A percentile compares a stretch with the other conserved stretches of the same genome.
phyloP scores from a whole-genome alignment of 1,140 invertebrate genomes.

The Triops longicaudatus region DNA sequence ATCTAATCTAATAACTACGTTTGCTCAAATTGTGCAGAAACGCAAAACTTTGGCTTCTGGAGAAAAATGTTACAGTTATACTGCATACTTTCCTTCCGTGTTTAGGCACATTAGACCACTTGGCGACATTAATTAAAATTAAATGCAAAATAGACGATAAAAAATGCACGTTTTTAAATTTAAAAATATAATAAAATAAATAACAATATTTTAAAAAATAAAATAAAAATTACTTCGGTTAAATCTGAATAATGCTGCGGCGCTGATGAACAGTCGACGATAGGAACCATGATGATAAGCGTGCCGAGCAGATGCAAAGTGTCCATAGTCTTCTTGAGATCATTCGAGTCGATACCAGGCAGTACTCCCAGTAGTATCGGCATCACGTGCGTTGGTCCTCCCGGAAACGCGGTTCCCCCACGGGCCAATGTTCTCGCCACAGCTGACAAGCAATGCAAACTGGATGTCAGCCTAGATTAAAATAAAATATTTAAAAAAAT shows the following conservation, averaged over 20 bases:
- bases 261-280: constrained; percentile 74
- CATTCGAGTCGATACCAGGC: constrained; percentile 86
- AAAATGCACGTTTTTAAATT: background rate
- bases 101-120: too few species aligned
- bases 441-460: constrained; percentile 64
- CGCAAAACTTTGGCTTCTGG: too few species aligned
- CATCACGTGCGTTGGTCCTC: constrained; percentile 69
- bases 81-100: too few species aligned
- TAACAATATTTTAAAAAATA: too few species aligned
- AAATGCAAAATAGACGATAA: too few species aligned
- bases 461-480: constrained; percentile 54
- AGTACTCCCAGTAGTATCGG: constrained; percentile 67
- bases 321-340: constrained; percentile 70
- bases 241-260: constrained; percentile 55
- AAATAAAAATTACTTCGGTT: constrained; percentile 45
- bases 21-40: too few species aligned
- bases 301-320: constrained; percentile 69
- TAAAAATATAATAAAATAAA: too few species aligned
- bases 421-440: constrained; percentile 59
- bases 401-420: constrained; percentile 55
- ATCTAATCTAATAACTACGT: too few species aligned
- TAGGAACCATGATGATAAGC: constrained; percentile 63
- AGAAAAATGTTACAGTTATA: too few species aligned
- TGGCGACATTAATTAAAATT: too few species aligned
- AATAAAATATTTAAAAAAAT: background rate